A percentile compares a stretch with the other conserved stretches of the same genome.
These are phyloP conservation scores for Palaemon carinicauda DNA, from an alignment of 1,140 invertebrate species.

Conservation along the genomic window DNA sequence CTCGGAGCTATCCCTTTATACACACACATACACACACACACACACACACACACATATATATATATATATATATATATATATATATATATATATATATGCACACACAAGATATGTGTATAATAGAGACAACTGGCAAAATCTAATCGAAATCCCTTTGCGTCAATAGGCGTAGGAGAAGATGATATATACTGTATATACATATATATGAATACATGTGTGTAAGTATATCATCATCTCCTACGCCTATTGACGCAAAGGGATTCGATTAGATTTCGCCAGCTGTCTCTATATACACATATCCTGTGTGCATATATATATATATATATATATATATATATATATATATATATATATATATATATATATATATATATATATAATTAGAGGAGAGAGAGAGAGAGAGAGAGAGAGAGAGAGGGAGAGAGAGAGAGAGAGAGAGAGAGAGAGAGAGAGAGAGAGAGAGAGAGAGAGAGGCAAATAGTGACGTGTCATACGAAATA, in stretches of 20 bases:
- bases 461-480: neutral
- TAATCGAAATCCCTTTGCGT: too few species aligned
- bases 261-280: too few species aligned
- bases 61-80: slow-evolving; percentile 23
- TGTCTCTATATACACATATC: too few species aligned
- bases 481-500: too few species aligned
- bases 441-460: neutral
- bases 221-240: too few species aligned
- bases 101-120: neutral
- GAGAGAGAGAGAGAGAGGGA: neutral
- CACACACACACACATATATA: neutral
- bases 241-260: too few species aligned
- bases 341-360: neutral
- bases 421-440: neutral
- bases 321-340: slow-evolving; percentile 3
- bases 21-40: neutral
- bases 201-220: neutral
- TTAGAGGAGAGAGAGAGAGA: neutral
- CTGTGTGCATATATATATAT: slow-evolving; percentile 10
- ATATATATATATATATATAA: neutral
- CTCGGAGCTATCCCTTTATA: too few species aligned
- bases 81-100: slow-evolving; percentile 14
- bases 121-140: neutral
- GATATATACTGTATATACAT: neutral
- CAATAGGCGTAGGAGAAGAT: neutral